A percentile compares a stretch with the other conserved stretches of the same genome.
phyloP scores from a whole-genome alignment of 2,797 vertebrate species.

The Prionace glauca region DNA sequence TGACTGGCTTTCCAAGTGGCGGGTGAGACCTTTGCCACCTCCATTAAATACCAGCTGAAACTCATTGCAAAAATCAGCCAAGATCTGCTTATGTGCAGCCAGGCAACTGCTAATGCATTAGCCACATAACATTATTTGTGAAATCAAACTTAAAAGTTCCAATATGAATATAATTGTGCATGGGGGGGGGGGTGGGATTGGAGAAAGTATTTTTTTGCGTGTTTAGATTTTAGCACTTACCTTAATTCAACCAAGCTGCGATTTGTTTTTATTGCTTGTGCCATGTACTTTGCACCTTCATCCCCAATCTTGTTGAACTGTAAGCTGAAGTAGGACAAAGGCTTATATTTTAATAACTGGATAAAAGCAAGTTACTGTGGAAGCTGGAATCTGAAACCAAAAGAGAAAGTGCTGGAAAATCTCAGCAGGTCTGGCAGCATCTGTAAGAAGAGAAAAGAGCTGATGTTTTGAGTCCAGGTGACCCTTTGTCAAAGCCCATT shows the following conservation, averaged over 20 bases:
- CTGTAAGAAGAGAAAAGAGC: too few relatives aligned
- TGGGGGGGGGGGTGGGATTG: background rate
- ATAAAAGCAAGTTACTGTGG: too few relatives aligned
- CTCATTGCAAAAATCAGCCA: background rate
- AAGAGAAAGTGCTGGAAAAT: too few relatives aligned
- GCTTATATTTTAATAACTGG: background rate
- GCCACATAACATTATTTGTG: background rate
- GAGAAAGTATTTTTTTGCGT: background rate
- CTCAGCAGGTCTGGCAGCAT: too few relatives aligned
- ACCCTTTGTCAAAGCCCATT: background rate
- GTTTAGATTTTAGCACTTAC: background rate
- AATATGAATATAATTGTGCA: background rate
- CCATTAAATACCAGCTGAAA: background rate
- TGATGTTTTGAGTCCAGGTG: too few relatives aligned
- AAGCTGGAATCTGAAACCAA: too few relatives aligned
- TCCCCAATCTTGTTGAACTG: background rate
- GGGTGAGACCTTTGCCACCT: background rate
- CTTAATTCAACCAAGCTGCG: slow-evolving; percentile 8
- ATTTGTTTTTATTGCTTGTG: slow-evolving; percentile 14
- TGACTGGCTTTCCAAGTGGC: background rate
- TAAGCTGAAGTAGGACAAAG: background rate
- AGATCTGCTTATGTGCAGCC: background rate
- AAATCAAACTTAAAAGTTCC: background rate
- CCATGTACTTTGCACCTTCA: slow-evolving; percentile 13
- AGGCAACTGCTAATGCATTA: background rate